Percentiles rank a stretch among this genome's conserved stretches.
Conservation (phyloP, 2,797 vertebrate genomes). For the Rhinichthys osculus region DNA sequence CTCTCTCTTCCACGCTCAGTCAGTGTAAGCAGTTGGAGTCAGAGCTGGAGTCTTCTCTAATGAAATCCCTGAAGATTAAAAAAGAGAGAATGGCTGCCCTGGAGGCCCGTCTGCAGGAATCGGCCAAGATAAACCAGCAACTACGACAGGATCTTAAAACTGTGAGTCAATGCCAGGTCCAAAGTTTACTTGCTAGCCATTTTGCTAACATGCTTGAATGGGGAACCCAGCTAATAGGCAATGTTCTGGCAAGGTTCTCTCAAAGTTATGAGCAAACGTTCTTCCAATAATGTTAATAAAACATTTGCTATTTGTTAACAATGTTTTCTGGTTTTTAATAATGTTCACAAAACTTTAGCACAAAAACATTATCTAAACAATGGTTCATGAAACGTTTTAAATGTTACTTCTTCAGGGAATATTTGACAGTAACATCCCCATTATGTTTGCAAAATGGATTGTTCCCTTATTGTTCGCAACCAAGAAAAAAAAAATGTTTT, state of each 20-base stretch:
- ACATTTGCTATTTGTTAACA: neutral
- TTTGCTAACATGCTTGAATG: neutral
- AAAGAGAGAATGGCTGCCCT: constrained; percentile 97
- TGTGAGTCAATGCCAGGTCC: constrained; percentile 73
- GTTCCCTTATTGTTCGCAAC: neutral
- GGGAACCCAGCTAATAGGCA: neutral
- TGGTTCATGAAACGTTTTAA: neutral
- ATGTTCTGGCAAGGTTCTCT: neutral
- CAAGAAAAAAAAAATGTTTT: neutral
- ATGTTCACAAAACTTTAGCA: neutral
- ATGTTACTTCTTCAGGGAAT: neutral
- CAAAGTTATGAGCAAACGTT: neutral
- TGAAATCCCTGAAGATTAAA: constrained; percentile 98
- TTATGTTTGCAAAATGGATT: neutral
- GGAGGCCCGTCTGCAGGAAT: constrained; percentile 96
- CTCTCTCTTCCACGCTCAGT: constrained; percentile 32
- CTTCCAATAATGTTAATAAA: neutral
- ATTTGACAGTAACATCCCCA: neutral
- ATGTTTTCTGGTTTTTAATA: neutral
- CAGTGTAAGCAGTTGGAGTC: constrained; percentile 95
- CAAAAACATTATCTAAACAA: neutral
- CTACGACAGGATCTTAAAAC: constrained; percentile 97
- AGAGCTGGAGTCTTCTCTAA: constrained; percentile 93
- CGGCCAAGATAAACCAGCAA: constrained; percentile 97
- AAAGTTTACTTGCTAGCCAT: neutral